Conservation (phyloP, 1,140 invertebrate species). For the Planococcus citri region DNA sequence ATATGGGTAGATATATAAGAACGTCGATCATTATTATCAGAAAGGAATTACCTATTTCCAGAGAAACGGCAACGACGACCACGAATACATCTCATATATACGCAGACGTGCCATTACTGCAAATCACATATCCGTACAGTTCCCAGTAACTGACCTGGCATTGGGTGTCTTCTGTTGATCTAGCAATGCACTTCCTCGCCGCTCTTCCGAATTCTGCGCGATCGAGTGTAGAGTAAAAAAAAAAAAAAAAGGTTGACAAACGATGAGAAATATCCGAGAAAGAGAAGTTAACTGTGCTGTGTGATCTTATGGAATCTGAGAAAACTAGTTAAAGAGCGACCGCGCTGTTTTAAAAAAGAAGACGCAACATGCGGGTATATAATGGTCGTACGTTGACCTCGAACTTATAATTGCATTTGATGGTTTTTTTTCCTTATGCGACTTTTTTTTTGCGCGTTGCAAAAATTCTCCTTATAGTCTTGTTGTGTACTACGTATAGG, state of each 20-base stretch:
- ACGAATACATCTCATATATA: slow-evolving; percentile 12
- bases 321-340: slow-evolving; percentile 10
- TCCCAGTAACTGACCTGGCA: slow-evolving; percentile 19
- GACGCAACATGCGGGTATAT: slow-evolving; percentile 11
- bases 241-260: slow-evolving; percentile 19
- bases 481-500: too few species aligned
- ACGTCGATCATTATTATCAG: not conserved
- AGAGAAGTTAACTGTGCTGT: slow-evolving; percentile 18
- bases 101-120: slow-evolving; percentile 12
- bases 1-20: too few species aligned
- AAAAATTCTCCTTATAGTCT: not conserved
- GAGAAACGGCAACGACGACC: slow-evolving; percentile 3
- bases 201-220: not conserved
- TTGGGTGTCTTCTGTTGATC: slow-evolving; percentile 19
- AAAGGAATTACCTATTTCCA: not conserved
- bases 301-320: slow-evolving; percentile 19
- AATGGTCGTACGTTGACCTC: slow-evolving; percentile 15
- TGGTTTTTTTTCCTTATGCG: not conserved
- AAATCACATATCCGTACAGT: slow-evolving; percentile 17
- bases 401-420: slow-evolving; percentile 19
- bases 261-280: slow-evolving; percentile 18
- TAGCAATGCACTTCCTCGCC: slow-evolving; percentile 12
- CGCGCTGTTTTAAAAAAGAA: slow-evolving; percentile 2
- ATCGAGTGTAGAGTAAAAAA: slow-evolving; percentile 2
- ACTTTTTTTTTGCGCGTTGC: not conserved